These are phyloP conservation scores for Synanthedon vespiformis DNA, from an alignment of 2,888 invertebrate genomes.

Conservation along the genomic window DNA sequence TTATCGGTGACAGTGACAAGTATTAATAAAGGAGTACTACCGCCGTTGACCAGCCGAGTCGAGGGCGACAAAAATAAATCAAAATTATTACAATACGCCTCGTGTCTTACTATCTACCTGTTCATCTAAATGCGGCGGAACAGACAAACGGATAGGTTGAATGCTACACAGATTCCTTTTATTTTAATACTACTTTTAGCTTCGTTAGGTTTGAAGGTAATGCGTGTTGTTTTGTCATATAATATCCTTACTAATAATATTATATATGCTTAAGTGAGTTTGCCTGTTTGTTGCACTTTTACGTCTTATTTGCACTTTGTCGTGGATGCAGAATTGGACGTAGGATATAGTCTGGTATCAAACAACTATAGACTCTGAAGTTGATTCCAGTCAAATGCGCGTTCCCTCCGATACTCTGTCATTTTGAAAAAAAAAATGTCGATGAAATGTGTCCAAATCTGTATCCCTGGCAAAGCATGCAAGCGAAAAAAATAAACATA, in stretches of 20 bases:
- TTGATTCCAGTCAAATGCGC: too few relatives aligned
- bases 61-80: constrained; percentile 24
- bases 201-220: not conserved
- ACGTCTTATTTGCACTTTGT: too few relatives aligned
- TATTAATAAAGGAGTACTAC: constrained; percentile 63
- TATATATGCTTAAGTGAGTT: too few relatives aligned
- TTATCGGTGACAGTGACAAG: constrained; percentile 63
- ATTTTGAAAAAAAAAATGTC: too few relatives aligned
- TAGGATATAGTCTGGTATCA: too few relatives aligned
- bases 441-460: too few relatives aligned
- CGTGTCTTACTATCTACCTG: constrained; percentile 34
- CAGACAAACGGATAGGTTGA: constrained; percentile 24
- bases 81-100: constrained; percentile 54
- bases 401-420: too few relatives aligned
- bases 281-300: too few relatives aligned
- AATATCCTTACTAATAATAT: not conserved
- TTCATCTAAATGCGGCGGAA: constrained; percentile 51
- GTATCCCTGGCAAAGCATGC: too few relatives aligned
- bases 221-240: not conserved
- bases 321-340: too few relatives aligned
- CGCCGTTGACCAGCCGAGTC: constrained; percentile 25
- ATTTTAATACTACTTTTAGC: not conserved
- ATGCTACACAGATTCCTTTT: not conserved
- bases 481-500: too few relatives aligned
- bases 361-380: too few relatives aligned